A percentile compares a stretch with the other conserved stretches of the same genome.
phyloP scores from a whole-genome alignment of 2,113 vertebrate genomes.

The Chrysochloris asiatica region DNA sequence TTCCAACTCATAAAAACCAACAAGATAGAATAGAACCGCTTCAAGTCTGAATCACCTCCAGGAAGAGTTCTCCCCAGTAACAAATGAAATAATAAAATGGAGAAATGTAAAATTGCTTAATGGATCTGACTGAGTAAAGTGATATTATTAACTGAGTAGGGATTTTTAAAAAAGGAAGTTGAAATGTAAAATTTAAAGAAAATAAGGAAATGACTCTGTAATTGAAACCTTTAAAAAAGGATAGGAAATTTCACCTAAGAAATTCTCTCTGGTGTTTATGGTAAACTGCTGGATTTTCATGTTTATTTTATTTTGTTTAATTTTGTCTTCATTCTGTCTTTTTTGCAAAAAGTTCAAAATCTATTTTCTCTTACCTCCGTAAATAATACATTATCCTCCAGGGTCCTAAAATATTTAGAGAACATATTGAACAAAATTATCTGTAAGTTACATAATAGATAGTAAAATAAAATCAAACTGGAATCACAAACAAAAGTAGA shows the following conservation, averaged over 20 bases:
- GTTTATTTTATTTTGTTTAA: not conserved
- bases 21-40: too few species aligned
- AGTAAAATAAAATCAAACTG: not conserved
- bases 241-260: not conserved
- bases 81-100: not conserved
- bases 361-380: conserved; percentile 5
- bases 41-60: not conserved
- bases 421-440: conserved; percentile 17
- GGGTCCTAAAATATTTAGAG: conserved; percentile 22
- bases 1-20: too few species aligned
- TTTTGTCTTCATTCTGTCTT: too few species aligned
- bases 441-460: not conserved
- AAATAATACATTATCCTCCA: not conserved
- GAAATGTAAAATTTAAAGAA: conserved; percentile 38
- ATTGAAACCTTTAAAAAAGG: conserved; percentile 7
- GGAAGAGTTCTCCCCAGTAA: not conserved
- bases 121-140: not conserved
- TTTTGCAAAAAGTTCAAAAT: not conserved
- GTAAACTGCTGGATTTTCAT: not conserved
- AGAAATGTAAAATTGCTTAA: not conserved
- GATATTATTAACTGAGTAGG: not conserved
- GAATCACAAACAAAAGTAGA: not conserved
- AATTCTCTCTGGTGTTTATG: conserved; percentile 35
- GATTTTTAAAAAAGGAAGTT: not conserved
- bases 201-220: conserved; percentile 15